phyloP scores from a whole-genome alignment of 2,888 invertebrate genomes.

The Pseudococcus longispinus region DNA sequence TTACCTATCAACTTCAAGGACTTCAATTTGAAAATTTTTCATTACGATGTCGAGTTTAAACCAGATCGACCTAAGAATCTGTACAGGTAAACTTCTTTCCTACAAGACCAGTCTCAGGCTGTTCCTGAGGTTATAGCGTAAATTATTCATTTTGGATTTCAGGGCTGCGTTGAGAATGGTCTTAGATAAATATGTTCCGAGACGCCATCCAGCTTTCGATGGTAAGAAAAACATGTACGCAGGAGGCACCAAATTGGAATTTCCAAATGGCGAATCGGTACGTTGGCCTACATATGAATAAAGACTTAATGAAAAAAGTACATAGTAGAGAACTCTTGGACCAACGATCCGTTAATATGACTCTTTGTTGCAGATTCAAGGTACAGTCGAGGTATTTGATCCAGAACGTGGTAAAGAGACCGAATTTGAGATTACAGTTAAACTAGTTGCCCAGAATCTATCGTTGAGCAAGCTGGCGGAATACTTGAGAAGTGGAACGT shows the following conservation, averaged over 20 bases:
- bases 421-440: conserved; percentile 66
- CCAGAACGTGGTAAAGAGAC: conserved; percentile 61
- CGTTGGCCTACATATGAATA: neutral
- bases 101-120: no score
- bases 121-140: no score
- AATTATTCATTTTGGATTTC: neutral
- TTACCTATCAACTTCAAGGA: conserved; percentile 66
- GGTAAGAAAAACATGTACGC: conserved; percentile 74
- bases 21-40: conserved; percentile 64
- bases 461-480: conserved; percentile 53
- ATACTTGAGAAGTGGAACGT: conserved; percentile 63
- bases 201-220: conserved; percentile 73
- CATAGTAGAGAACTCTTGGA: neutral
- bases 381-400: conserved; percentile 63
- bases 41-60: conserved; percentile 81
- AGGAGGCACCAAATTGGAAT: conserved; percentile 51
- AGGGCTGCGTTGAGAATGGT: conserved; percentile 61
- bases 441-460: conserved; percentile 63
- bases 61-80: conserved; percentile 70
- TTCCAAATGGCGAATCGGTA: neutral
- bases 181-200: conserved; percentile 63
- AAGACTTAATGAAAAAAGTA: neutral
- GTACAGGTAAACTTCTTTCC: conserved; percentile 54
- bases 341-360: neutral
- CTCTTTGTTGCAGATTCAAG: neutral